These are phyloP conservation scores for Aegotheles bennettii DNA, from an alignment of 2,113 vertebrate species.

Conservation along the genomic window DNA sequence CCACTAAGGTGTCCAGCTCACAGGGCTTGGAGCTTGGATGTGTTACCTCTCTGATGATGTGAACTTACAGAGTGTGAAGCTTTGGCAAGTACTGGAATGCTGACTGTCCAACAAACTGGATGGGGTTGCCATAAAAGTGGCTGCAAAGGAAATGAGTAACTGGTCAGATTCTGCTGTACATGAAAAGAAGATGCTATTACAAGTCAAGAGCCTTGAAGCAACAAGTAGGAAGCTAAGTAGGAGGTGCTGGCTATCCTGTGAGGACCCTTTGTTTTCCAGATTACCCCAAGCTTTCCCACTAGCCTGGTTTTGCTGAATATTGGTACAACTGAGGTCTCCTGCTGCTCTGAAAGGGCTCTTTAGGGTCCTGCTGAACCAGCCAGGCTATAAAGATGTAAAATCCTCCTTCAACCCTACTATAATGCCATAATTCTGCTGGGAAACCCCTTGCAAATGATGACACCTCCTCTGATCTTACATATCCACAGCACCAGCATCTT, in stretches of 20 bases:
- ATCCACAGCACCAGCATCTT: background rate
- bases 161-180: background rate
- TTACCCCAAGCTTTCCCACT: background rate
- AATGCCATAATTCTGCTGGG: background rate
- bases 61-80: constrained; percentile 92
- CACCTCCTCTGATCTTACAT: background rate
- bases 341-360: background rate
- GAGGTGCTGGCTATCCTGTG: background rate
- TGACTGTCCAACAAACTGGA: constrained; percentile 92
- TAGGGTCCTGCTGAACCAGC: background rate
- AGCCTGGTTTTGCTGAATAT: background rate
- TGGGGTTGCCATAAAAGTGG: constrained; percentile 96
- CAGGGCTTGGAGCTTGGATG: background rate
- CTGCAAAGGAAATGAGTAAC: constrained; percentile 67
- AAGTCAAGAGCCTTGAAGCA: background rate
- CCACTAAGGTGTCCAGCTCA: background rate
- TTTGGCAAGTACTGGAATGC: constrained; percentile 93
- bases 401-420: background rate
- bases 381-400: background rate
- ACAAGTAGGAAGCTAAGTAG: background rate
- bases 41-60: background rate
- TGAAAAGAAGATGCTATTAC: background rate
- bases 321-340: background rate
- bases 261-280: background rate
- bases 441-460: background rate